Conservation (phyloP, 2,113 vertebrate genomes). For the Nicator chloris region DNA sequence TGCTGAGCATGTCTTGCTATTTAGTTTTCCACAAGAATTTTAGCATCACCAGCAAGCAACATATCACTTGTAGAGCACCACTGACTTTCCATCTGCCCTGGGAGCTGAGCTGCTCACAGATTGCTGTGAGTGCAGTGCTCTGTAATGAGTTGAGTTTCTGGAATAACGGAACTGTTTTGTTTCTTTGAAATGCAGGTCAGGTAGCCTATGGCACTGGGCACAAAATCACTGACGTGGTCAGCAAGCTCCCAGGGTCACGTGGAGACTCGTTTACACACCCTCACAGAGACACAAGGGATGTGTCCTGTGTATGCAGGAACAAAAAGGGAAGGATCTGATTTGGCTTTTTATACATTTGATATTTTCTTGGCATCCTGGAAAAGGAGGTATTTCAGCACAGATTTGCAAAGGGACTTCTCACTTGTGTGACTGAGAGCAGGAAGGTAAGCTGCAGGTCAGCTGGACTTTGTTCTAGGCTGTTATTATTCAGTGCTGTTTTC, state of each 20-base stretch:
- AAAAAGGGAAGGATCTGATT: background rate
- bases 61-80: background rate
- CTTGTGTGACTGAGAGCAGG: background rate
- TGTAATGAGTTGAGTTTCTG: background rate
- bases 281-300: background rate
- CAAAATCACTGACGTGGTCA: background rate
- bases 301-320: background rate
- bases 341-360: background rate
- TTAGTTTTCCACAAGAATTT: background rate
- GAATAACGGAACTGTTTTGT: background rate
- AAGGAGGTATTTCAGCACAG: background rate
- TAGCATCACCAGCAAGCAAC: background rate
- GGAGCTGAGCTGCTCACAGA: background rate
- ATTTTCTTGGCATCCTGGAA: background rate
- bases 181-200: background rate
- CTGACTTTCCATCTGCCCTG: background rate
- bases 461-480: background rate
- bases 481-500: background rate
- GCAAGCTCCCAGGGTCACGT: background rate
- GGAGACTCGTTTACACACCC: background rate
- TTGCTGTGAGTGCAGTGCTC: background rate
- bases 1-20: background rate
- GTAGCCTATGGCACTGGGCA: background rate
- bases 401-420: background rate
- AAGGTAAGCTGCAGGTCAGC: background rate